Evolutionary conservation across 2,888 invertebrate genomes (phyloP).

Genomic region (Pyrrhosoma nymphula): DNA sequence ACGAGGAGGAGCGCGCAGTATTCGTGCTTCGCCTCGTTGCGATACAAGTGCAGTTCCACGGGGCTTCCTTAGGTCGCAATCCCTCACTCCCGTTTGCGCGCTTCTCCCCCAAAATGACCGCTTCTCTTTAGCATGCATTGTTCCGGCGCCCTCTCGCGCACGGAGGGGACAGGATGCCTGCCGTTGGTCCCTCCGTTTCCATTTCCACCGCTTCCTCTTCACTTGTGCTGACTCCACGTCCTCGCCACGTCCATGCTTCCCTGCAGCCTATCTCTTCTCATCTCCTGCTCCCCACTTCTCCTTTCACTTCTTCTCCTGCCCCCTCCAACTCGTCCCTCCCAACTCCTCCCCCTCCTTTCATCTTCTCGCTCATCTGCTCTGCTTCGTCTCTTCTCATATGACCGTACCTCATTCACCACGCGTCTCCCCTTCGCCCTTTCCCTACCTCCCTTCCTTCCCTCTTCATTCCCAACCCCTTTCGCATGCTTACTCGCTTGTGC

Average conservation of each 20-base stretch:
- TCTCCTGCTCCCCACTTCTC: background rate
- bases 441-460: background rate
- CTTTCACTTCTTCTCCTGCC: background rate
- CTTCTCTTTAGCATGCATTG: background rate
- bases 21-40: background rate
- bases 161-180: background rate
- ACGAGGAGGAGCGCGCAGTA: background rate
- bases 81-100: background rate
- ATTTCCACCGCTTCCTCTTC: constrained; percentile 60
- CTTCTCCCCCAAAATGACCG: background rate
- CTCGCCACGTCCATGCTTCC: background rate
- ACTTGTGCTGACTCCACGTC: constrained; percentile 57
- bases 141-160: background rate
- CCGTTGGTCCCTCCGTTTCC: background rate
- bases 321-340: background rate
- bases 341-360: background rate
- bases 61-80: background rate
- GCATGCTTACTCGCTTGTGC: background rate
- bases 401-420: background rate
- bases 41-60: background rate
- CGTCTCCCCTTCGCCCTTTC: background rate
- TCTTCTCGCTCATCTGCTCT: constrained; percentile 31
- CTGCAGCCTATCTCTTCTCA: background rate
- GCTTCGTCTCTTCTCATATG: background rate
- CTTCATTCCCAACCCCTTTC: constrained; percentile 4